Percentiles rank a stretch among this genome's conserved stretches.
Evolutionary conservation across 2,888 invertebrate genomes (phyloP).

Genomic region (Leptinotarsa haldemani): DNA sequence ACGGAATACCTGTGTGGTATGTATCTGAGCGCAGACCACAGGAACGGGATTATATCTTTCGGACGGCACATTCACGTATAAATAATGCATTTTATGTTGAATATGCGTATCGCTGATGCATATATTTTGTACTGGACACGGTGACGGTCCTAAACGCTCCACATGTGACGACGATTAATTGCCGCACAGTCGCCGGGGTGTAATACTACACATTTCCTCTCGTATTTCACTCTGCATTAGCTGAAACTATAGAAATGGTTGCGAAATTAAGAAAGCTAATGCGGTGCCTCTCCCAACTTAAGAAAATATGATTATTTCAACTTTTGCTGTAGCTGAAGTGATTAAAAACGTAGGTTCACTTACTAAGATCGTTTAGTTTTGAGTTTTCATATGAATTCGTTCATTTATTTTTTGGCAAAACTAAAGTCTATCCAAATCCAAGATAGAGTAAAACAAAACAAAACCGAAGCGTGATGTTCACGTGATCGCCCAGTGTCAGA

Average conservation of each 20-base stretch:
- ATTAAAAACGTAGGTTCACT: too few species aligned
- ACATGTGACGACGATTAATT: conserved; percentile 18
- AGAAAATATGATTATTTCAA: too few species aligned
- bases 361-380: too few species aligned
- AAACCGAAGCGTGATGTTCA: too few species aligned
- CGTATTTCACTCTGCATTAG: not conserved
- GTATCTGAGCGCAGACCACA: conserved; percentile 27
- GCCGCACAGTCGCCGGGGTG: not conserved
- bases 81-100: conserved; percentile 42
- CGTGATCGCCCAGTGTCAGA: too few species aligned
- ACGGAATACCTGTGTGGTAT: conserved; percentile 40
- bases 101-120: conserved; percentile 30
- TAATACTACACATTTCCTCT: not conserved
- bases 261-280: not conserved
- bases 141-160: not conserved
- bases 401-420: too few species aligned
- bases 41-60: conserved; percentile 38
- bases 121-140: conserved; percentile 13
- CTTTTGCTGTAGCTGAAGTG: too few species aligned
- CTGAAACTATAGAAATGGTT: not conserved
- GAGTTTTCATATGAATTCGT: too few species aligned
- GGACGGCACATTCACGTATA: conserved; percentile 39
- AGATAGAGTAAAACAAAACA: too few species aligned
- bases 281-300: not conserved
- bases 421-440: too few species aligned